phyloP scores from a whole-genome alignment of 2,797 vertebrate species.

The Hyperoplus immaculatus region DNA sequence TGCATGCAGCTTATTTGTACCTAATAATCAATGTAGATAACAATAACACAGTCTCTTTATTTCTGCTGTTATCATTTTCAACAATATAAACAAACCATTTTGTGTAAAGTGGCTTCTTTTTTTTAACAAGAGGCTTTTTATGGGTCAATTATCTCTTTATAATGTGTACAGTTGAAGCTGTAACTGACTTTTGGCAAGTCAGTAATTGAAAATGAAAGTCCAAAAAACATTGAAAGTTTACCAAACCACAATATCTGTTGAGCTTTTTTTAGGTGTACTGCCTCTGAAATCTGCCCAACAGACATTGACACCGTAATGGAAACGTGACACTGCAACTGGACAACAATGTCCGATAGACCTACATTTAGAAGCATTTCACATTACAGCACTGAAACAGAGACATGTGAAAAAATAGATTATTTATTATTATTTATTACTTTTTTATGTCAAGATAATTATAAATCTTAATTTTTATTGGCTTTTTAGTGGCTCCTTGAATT shows the following conservation, averaged over 20 bases:
- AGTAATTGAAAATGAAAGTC: neutral
- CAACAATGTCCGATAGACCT: neutral
- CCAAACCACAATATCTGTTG: neutral
- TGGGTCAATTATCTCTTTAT: neutral
- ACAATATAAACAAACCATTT: neutral
- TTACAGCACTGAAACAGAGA: neutral
- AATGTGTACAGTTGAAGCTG: neutral
- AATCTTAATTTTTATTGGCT: neutral
- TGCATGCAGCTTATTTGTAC: constrained; percentile 11
- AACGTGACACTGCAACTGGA: neutral
- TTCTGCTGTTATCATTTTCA: neutral
- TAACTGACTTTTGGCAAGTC: neutral
- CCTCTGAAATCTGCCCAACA: constrained; percentile 8
- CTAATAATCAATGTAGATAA: constrained; percentile 6
- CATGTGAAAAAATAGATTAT: neutral
- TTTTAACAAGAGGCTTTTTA: neutral
- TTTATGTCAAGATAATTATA: neutral
- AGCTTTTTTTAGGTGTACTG: neutral
- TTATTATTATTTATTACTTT: neutral
- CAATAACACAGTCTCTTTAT: neutral
- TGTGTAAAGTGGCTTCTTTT: neutral
- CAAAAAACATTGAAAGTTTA: neutral
- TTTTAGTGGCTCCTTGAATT: neutral
- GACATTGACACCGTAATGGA: constrained; percentile 1
- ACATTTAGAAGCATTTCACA: neutral